A percentile compares a stretch with the other conserved stretches of the same genome.
These are phyloP conservation scores for Sarcophaga carnaria DNA, from an alignment of 2,888 invertebrate genomes.

Conservation along the genomic window DNA sequence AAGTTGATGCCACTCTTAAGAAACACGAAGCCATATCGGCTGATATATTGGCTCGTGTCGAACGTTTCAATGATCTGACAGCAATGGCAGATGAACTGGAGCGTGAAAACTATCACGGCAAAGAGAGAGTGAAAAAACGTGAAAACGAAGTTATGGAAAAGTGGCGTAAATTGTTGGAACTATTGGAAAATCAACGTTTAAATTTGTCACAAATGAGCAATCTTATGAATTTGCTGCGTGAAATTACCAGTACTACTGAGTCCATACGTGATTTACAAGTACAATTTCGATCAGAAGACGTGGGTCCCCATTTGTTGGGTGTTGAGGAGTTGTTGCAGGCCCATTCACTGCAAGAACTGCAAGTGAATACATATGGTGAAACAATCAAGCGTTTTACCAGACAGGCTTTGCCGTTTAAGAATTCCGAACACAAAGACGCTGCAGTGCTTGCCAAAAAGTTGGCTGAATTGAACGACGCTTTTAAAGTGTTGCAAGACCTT, in stretches of 20 bases:
- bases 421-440: slow-evolving; percentile 84
- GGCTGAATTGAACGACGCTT: slow-evolving; percentile 89
- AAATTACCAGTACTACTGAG: slow-evolving; percentile 93
- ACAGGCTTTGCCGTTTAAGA: slow-evolving; percentile 84
- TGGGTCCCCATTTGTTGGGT: slow-evolving; percentile 95
- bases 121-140: slow-evolving; percentile 87
- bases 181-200: slow-evolving; percentile 91
- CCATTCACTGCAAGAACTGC: slow-evolving; percentile 95
- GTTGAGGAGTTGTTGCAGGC: slow-evolving; percentile 97
- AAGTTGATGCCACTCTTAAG: slow-evolving; percentile 98
- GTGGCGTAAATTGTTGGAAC: slow-evolving; percentile 92
- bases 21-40: slow-evolving; percentile 99
- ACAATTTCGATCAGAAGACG: slow-evolving; percentile 88
- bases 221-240: slow-evolving; percentile 93
- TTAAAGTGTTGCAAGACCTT: slow-evolving; percentile 85
- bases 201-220: slow-evolving; percentile 91
- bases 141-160: slow-evolving; percentile 89
- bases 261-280: slow-evolving; percentile 93
- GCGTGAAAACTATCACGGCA: slow-evolving; percentile 94
- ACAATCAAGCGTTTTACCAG: slow-evolving; percentile 90
- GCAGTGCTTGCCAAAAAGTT: slow-evolving; percentile 86
- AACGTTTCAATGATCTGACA: slow-evolving; percentile 95
- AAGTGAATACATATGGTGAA: slow-evolving; percentile 94
- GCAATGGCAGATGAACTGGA: slow-evolving; percentile 96
- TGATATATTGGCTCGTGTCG: slow-evolving; percentile 95